These are phyloP conservation scores for Yasuhikotakia modesta DNA, from an alignment of 2,797 vertebrate genomes.

Conservation along the genomic window DNA sequence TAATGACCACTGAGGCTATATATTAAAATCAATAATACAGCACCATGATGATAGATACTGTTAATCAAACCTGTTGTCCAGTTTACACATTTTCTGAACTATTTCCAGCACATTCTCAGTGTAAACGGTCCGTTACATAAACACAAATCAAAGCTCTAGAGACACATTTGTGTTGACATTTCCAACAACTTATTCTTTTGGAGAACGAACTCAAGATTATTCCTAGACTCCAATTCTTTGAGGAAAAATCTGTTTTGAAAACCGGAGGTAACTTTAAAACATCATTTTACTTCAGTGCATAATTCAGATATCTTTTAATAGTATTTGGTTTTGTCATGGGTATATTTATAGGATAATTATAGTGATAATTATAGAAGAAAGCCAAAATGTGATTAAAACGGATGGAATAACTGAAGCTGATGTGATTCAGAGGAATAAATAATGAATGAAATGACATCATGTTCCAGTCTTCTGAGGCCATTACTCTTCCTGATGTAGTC, in stretches of 20 bases:
- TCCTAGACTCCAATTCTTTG: too few species aligned
- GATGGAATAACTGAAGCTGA: neutral
- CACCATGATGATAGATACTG: constrained; percentile 17
- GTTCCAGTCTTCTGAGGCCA: neutral
- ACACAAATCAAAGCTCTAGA: constrained; percentile 46
- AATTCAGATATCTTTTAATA: neutral
- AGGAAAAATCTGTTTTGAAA: too few species aligned
- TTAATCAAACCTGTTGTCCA: neutral
- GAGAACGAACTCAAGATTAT: too few species aligned
- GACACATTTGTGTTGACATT: neutral
- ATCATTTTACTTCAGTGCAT: neutral
- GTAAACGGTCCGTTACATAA: constrained; percentile 19
- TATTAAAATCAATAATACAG: constrained; percentile 31
- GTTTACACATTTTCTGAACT: neutral
- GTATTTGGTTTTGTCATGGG: neutral
- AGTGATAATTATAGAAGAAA: neutral
- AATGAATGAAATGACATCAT: constrained; percentile 34
- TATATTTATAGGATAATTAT: neutral
- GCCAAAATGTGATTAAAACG: neutral
- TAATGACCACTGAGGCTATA: constrained; percentile 19
- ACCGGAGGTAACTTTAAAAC: too few species aligned
- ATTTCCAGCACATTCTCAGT: too few species aligned
- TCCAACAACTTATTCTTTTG: neutral
- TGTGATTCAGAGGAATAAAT: constrained; percentile 25
- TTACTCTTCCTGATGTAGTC: constrained; percentile 34